Percentiles rank a stretch among this genome's conserved stretches.
Evolutionary conservation across 2,888 invertebrate genomes (phyloP).

Genomic region (Lasioglossum zephyrum): DNA sequence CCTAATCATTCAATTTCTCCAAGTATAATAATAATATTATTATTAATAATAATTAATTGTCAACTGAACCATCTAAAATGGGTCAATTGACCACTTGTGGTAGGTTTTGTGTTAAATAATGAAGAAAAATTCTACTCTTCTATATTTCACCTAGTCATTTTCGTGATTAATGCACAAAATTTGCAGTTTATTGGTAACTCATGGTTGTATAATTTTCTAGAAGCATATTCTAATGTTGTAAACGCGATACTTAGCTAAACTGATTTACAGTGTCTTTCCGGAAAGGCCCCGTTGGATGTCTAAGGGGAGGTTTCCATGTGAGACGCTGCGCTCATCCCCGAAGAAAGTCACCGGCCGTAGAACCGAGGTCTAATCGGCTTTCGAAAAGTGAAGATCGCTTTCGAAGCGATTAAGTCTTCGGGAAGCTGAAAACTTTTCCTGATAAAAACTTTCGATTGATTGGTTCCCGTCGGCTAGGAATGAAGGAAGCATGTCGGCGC

Average conservation of each 20-base stretch:
- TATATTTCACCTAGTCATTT: neutral
- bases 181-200: neutral
- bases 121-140: too few relatives aligned
- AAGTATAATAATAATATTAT: neutral
- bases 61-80: too few relatives aligned
- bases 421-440: slow-evolving; percentile 8
- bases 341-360: neutral
- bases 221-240: neutral
- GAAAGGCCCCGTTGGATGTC: too few relatives aligned
- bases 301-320: neutral
- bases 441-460: slow-evolving; percentile 11
- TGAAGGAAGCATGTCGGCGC: slow-evolving; percentile 9
- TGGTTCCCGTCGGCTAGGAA: slow-evolving; percentile 6
- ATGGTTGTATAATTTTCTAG: neutral
- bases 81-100: too few relatives aligned
- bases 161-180: neutral
- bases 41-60: too few relatives aligned
- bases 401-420: slow-evolving; percentile 11
- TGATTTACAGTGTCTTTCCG: neutral
- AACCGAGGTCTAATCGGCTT: neutral
- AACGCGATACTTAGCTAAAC: neutral
- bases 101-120: too few relatives aligned
- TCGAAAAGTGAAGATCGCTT: slow-evolving; percentile 5
- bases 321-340: neutral
- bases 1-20: neutral